phyloP scores from a whole-genome alignment of 1,140 invertebrate genomes.

The Hirudo medicinalis region DNA sequence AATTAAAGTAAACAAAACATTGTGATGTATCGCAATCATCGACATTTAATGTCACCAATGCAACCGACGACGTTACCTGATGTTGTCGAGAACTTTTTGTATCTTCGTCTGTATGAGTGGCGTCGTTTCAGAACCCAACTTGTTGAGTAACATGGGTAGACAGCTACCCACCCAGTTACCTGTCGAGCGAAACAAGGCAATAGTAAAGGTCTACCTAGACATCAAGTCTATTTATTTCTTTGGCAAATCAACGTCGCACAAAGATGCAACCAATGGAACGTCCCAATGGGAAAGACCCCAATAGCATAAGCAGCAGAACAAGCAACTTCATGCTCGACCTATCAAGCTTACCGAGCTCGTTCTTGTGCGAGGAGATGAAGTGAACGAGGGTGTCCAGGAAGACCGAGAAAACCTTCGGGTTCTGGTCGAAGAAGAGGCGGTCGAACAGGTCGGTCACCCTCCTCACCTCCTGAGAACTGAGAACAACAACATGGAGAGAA shows the following conservation, averaged over 20 bases:
- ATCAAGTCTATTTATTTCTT: too few species aligned
- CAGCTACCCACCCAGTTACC: conserved; percentile 78
- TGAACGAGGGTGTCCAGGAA: conserved; percentile 83
- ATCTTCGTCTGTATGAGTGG: conserved; percentile 79
- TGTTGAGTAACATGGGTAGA: conserved; percentile 62
- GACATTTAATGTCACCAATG: too few species aligned
- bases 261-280: too few species aligned
- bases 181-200: too few species aligned
- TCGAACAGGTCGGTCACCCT: conserved; percentile 77
- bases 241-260: too few species aligned
- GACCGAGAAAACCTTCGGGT: conserved; percentile 83
- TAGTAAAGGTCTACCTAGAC: too few species aligned
- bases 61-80: conserved; percentile 48
- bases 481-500: conserved; percentile 24
- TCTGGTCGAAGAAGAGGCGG: conserved; percentile 93
- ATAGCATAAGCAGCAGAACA: background rate
- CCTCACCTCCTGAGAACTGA: conserved; percentile 52
- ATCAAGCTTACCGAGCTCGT: background rate
- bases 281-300: background rate
- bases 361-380: conserved; percentile 65
- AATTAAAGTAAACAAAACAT: too few species aligned
- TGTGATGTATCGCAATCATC: too few species aligned
- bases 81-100: conserved; percentile 66
- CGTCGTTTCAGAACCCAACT: conserved; percentile 74
- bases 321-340: background rate